phyloP scores from a whole-genome alignment of 2,113 vertebrate genomes.

The Alexandromys fortis region DNA sequence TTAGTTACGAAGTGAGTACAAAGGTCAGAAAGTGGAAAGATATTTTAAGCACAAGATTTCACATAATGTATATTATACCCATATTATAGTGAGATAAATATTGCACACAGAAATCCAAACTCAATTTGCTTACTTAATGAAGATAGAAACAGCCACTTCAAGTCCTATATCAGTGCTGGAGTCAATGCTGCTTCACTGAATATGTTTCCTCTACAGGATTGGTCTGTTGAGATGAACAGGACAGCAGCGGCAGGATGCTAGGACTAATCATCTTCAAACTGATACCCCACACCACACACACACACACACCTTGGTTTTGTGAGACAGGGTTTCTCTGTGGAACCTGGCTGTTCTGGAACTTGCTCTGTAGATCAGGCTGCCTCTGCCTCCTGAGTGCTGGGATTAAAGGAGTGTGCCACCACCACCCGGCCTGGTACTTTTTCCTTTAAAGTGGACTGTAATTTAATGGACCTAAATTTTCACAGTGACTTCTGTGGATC shows the following conservation, averaged over 20 bases:
- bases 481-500: neutral
- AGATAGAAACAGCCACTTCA: slow-evolving; percentile 58
- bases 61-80: neutral
- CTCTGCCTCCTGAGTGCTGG: neutral
- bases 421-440: neutral
- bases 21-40: slow-evolving; percentile 52
- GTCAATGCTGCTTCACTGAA: slow-evolving; percentile 17
- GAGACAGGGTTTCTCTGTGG: neutral
- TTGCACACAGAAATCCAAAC: slow-evolving; percentile 35
- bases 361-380: neutral
- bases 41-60: slow-evolving; percentile 12
- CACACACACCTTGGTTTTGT: neutral
- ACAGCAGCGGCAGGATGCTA: neutral
- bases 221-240: neutral
- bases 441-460: slow-evolving; percentile 33
- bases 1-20: slow-evolving; percentile 40
- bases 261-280: neutral
- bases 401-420: neutral
- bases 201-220: slow-evolving; percentile 17
- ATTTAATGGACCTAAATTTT: slow-evolving; percentile 28
- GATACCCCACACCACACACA: too few relatives aligned
- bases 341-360: neutral
- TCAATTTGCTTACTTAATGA: slow-evolving; percentile 61
- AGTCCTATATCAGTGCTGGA: neutral
- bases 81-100: slow-evolving; percentile 39